phyloP scores from a whole-genome alignment of 2,113 vertebrate genomes.

The Haplotaxodon microlepis region DNA sequence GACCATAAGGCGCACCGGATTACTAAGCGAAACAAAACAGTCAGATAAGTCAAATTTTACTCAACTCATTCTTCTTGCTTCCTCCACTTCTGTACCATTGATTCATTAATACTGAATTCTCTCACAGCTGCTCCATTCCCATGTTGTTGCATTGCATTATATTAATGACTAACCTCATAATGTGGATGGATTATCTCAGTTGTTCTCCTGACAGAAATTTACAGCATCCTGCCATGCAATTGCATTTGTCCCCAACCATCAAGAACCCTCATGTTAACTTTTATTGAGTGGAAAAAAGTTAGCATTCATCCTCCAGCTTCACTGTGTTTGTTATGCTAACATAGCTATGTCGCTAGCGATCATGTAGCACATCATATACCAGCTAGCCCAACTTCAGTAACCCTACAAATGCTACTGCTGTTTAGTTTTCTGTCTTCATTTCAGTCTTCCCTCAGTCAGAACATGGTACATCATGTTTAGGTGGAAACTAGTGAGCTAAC shows the following conservation, averaged over 20 bases:
- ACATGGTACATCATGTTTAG: neutral
- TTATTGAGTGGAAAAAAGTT: neutral
- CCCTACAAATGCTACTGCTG: neutral
- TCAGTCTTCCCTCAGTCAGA: neutral
- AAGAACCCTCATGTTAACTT: neutral
- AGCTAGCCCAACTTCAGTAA: neutral
- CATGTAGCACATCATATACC: neutral
- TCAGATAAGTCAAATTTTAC: neutral
- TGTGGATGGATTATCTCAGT: neutral
- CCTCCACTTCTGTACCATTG: neutral
- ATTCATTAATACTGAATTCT: neutral
- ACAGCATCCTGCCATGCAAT: neutral
- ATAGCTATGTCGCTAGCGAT: neutral
- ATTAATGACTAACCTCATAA: neutral
- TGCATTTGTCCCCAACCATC: neutral
- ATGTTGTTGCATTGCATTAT: neutral
- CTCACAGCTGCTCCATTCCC: neutral
- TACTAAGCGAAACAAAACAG: neutral
- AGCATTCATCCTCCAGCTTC: neutral
- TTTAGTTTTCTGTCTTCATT: neutral
- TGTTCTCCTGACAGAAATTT: neutral
- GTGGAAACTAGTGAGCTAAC: neutral
- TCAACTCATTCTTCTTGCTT: neutral
- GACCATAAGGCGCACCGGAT: neutral
- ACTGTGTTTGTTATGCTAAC: neutral